Conservation (phyloP, 2,797 vertebrate genomes). For the Rhadinocentrus ornatus region DNA sequence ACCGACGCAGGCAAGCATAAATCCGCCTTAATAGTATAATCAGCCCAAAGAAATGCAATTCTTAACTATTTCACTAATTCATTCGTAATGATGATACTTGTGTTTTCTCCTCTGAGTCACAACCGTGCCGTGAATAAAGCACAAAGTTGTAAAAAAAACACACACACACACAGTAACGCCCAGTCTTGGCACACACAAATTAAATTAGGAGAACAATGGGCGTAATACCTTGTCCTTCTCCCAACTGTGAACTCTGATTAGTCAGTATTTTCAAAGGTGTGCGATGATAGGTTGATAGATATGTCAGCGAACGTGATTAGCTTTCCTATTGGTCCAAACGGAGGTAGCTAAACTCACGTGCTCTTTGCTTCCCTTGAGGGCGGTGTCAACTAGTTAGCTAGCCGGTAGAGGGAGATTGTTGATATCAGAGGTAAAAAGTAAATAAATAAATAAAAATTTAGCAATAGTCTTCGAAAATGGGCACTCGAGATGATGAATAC, state of each 20-base stretch:
- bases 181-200: too few relatives aligned
- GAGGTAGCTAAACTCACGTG: slow-evolving; percentile 56
- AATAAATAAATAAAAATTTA: neutral
- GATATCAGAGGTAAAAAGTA: slow-evolving; percentile 44
- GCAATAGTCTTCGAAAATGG: slow-evolving; percentile 60
- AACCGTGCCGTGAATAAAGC: too few relatives aligned
- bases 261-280: neutral
- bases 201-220: slow-evolving; percentile 43
- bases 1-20: too few relatives aligned
- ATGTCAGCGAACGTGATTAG: slow-evolving; percentile 22
- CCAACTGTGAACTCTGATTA: slow-evolving; percentile 27
- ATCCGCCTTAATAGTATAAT: too few relatives aligned
- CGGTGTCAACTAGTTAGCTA: slow-evolving; percentile 42
- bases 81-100: too few relatives aligned
- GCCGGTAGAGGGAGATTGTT: slow-evolving; percentile 38
- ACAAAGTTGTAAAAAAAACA: too few relatives aligned
- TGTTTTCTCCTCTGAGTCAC: neutral
- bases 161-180: too few relatives aligned
- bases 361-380: slow-evolving; percentile 35
- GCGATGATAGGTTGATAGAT: slow-evolving; percentile 13
- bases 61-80: too few relatives aligned
- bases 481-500: slow-evolving; percentile 81
- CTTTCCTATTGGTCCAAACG: slow-evolving; percentile 56
- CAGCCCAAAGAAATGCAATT: too few relatives aligned
- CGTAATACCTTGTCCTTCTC: neutral